A percentile compares a stretch with the other conserved stretches of the same genome.
Conservation (phyloP, 2,888 invertebrate genomes). For the Xanthorhoe designata region DNA sequence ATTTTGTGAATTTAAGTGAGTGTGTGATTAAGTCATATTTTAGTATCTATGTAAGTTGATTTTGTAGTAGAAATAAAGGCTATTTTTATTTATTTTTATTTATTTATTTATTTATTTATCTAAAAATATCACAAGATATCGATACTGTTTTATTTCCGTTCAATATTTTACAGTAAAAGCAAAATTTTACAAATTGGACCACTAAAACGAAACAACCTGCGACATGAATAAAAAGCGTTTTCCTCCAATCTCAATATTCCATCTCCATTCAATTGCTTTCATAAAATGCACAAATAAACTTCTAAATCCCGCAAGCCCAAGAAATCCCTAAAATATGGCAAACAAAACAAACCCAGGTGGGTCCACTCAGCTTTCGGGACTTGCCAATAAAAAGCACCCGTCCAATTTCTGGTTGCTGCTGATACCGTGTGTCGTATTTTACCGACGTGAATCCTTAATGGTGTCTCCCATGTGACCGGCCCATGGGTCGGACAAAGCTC, state of each 20-base stretch:
- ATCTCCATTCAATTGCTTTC: conserved; percentile 25
- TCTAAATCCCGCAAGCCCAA: conserved; percentile 22
- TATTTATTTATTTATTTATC: too few species aligned
- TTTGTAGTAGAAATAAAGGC: too few species aligned
- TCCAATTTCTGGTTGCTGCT: conserved; percentile 71
- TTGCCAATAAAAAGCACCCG: conserved; percentile 68
- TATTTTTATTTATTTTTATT: too few species aligned
- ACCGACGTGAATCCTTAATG: conserved; percentile 69
- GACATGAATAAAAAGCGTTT: not conserved
- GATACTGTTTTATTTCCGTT: too few species aligned
- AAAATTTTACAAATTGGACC: not conserved
- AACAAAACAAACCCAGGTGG: conserved; percentile 56
- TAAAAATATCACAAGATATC: too few species aligned
- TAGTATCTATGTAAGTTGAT: too few species aligned
- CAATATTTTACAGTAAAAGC: not conserved
- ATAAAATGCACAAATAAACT: conserved; percentile 30
- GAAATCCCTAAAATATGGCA: conserved; percentile 37
- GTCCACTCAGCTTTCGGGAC: conserved; percentile 48
- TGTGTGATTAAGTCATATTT: too few species aligned
- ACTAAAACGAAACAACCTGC: not conserved
- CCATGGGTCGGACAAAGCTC: conserved; percentile 25
- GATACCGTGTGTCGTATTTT: conserved; percentile 68
- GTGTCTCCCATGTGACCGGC: conserved; percentile 61
- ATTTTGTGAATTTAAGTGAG: too few species aligned
- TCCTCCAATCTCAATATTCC: conserved; percentile 7